Evolutionary conservation across 2,113 vertebrate genomes (phyloP).

Genomic region (Regulus satrapa): DNA sequence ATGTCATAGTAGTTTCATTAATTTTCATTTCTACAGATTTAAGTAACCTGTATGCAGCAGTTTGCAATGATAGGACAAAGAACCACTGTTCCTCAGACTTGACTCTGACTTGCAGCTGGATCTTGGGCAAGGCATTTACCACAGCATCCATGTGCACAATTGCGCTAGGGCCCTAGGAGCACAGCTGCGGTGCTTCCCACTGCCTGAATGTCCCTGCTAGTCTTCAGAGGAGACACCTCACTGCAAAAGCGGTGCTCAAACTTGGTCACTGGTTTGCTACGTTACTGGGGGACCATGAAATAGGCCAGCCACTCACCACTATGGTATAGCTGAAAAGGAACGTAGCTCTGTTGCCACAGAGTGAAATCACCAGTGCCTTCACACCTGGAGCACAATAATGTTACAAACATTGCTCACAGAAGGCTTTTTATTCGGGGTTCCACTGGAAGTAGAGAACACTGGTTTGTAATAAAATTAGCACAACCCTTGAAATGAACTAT

Average conservation of each 20-base stretch:
- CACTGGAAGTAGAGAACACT: background rate
- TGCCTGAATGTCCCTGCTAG: background rate
- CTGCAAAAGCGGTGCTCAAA: background rate
- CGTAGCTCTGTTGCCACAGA: background rate
- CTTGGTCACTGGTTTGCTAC: background rate
- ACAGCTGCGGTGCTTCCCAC: background rate
- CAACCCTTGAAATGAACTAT: background rate
- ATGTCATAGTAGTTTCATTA: background rate
- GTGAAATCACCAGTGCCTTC: background rate
- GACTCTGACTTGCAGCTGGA: background rate
- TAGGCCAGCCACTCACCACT: background rate
- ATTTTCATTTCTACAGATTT: background rate
- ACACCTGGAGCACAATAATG: background rate
- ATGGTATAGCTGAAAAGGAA: background rate
- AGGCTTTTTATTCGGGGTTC: background rate
- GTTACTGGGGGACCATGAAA: background rate
- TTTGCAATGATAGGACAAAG: background rate
- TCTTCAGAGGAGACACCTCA: background rate
- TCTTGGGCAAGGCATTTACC: background rate
- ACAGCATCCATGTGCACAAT: accelerated
- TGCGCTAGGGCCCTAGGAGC: background rate
- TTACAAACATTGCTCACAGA: background rate
- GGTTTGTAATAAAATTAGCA: background rate
- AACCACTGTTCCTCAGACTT: background rate
- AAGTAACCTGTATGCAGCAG: background rate